These are phyloP conservation scores for Ifrita kowaldi DNA, from an alignment of 2,113 vertebrate genomes.

Conservation along the genomic window DNA sequence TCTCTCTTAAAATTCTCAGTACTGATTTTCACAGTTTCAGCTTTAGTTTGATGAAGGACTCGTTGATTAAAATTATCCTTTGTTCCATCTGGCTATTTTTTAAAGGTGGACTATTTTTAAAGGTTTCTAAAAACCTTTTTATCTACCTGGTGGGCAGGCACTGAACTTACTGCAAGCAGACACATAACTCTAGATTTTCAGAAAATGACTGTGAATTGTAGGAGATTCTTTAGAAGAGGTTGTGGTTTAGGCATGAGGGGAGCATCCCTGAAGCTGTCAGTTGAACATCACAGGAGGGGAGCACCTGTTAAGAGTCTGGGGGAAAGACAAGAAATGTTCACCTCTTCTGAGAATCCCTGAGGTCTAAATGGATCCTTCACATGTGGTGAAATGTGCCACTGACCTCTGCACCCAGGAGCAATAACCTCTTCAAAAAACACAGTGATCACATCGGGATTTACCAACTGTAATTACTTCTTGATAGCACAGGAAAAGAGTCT, in stretches of 20 bases:
- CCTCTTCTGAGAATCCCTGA: neutral
- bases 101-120: neutral
- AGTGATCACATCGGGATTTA: neutral
- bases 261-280: neutral
- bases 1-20: neutral
- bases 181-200: neutral
- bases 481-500: neutral
- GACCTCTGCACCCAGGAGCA: accelerated
- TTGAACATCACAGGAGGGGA: neutral
- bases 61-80: neutral
- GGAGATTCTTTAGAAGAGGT: neutral
- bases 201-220: neutral
- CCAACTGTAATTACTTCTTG: neutral
- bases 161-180: neutral
- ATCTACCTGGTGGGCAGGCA: neutral
- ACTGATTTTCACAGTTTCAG: neutral
- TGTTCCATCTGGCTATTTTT: neutral
- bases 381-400: neutral
- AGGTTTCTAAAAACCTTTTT: neutral
- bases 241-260: neutral
- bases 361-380: neutral
- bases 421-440: neutral
- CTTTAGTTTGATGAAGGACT: neutral
- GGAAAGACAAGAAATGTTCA: neutral
- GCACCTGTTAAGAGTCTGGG: neutral